Conservation (phyloP, 2,888 invertebrate species). For the Melanophora roralis region DNA sequence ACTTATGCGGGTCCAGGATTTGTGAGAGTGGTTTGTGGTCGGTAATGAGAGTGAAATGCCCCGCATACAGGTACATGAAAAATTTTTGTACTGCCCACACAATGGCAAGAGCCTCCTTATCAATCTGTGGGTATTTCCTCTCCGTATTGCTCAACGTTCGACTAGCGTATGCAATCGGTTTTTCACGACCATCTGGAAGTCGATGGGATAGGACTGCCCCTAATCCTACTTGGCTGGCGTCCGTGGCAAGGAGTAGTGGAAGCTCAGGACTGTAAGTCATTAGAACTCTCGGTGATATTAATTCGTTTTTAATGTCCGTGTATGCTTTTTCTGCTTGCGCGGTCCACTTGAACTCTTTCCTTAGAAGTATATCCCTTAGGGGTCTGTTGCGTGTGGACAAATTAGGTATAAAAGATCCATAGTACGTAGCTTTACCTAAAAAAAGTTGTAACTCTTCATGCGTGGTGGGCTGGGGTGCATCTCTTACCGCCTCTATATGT, state of each 20-base stretch:
- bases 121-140: not conserved
- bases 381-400: conserved; percentile 18
- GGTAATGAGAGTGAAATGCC: conserved; percentile 1
- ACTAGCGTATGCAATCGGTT: conserved; percentile 22
- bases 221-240: conserved; percentile 7
- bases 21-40: conserved; percentile 24
- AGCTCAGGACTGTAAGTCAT: conserved; percentile 10
- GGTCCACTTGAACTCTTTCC: conserved; percentile 14
- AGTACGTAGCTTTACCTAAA: conserved; percentile 35
- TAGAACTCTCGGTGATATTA: not conserved
- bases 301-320: not conserved
- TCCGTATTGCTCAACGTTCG: not conserved
- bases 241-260: conserved; percentile 24
- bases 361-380: not conserved
- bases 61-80: not conserved
- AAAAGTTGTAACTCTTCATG: too few relatives aligned
- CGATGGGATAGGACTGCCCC: conserved; percentile 23
- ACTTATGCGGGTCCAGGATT: conserved; percentile 9
- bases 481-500: not conserved
- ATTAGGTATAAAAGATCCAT: conserved; percentile 26
- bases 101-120: conserved; percentile 24
- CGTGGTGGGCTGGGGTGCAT: too few relatives aligned
- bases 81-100: conserved; percentile 13
- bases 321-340: conserved; percentile 5
- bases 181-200: conserved; percentile 1